Base-by-base conservation (phyloP, 2,113 vertebrate species). In the Lepisosteus osseus region DNA sequence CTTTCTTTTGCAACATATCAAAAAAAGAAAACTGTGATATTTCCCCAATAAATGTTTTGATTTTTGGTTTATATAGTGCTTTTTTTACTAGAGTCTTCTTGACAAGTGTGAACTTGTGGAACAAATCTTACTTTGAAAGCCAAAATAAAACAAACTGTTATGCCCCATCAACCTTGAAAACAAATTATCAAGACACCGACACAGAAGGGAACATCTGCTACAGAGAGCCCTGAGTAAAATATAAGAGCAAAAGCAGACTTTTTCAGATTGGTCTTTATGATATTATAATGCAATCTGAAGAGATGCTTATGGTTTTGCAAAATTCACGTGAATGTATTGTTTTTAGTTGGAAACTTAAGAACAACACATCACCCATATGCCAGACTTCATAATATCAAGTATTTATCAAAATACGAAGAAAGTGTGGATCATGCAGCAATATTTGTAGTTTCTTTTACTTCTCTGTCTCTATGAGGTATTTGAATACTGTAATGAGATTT, bases 291-390 rank as follows among this genome's bases (percentile, higher is more conserved):
- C 84, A 83, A 85, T 85, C 76, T 83, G 82, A 84, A 86, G 71
- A 76, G 82, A 87, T 84, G 82, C 77, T 75, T 80, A 73, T 1
- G 59, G 83, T 81, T 83, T 82, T 80, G 45, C 63, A 81, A 86
- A 83, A 80, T 43, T 74, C 76, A 87, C 81, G 80, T 67, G 79
- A 84, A 82, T 86, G 73, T 78, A 73, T 75, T 78, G 76, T 80
- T 77, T 83, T 17, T 17, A 17, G 15, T 17, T 17, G 15, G 15
- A 17, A 17, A 17, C 15, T 17, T 17, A 74, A 75, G 82, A 87
- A 83, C 79, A 86, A 79, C 82, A 86, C 84, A 88, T 86, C 86
- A 85, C 80, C 85, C 86, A 89, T 88, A 88, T 91, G 87, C 69
- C 68, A 17, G 43, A 72, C 3, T 14, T 55, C 40, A 56, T 67